Conservation (phyloP, 2,113 vertebrate species). For the Podilymbus podiceps region DNA sequence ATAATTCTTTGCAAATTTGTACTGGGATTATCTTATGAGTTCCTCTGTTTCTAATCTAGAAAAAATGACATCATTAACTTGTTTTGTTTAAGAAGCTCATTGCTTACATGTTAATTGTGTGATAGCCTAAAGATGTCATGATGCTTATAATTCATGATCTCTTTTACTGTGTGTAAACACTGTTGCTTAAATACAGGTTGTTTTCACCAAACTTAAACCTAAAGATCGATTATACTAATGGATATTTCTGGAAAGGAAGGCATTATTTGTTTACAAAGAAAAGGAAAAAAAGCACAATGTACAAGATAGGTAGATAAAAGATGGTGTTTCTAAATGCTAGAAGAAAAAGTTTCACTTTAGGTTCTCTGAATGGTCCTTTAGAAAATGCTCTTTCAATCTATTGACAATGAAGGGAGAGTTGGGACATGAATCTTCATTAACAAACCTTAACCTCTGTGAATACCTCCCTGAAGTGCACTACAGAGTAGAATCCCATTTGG, state of each 20-base stretch:
- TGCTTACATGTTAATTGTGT: background rate
- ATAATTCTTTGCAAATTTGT: conserved; percentile 5
- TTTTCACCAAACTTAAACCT: background rate
- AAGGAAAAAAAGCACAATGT: background rate
- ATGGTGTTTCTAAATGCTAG: background rate
- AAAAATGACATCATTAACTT: background rate
- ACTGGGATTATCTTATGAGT: background rate
- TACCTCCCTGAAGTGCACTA: background rate
- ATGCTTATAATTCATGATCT: conserved; percentile 22
- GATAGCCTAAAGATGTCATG: background rate
- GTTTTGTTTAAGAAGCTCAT: background rate
- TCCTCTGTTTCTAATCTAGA: conserved; percentile 6
- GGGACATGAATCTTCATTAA: conserved; percentile 32
- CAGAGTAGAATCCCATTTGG: background rate
- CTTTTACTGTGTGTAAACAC: background rate
- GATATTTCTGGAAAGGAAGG: background rate
- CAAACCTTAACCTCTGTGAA: background rate
- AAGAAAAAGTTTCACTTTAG: background rate
- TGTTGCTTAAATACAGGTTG: conserved; percentile 12
- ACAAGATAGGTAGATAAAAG: background rate
- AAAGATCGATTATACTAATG: background rate
- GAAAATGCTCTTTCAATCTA: background rate
- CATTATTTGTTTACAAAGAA: conserved; percentile 2
- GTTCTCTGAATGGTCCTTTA: background rate
- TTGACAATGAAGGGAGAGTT: background rate